Evolutionary conservation across 2,888 invertebrate species (phyloP).

Genomic region (Stegophylla sp.): DNA sequence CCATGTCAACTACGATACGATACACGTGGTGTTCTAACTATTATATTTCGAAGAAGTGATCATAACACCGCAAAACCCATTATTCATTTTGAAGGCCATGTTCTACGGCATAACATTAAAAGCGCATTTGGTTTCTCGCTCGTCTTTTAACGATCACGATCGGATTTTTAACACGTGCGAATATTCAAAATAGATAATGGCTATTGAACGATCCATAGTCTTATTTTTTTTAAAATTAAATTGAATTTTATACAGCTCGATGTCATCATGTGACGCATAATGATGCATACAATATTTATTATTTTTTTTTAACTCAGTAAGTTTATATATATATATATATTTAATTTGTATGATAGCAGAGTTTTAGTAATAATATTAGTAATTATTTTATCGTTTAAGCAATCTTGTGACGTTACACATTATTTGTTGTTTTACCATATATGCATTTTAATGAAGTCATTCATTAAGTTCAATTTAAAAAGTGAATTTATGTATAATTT

Average conservation of each 20-base stretch:
- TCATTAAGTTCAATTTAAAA: too few species aligned
- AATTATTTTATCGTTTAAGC: too few species aligned
- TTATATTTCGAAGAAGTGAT: neutral
- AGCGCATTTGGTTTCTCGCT: slow-evolving; percentile 1
- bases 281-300: too few species aligned
- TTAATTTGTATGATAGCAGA: too few species aligned
- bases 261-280: too few species aligned
- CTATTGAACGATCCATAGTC: neutral
- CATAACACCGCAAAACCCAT: neutral
- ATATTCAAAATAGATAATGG: neutral
- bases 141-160: neutral
- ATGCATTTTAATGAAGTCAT: too few species aligned
- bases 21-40: neutral
- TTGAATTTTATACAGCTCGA: neutral
- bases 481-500: too few species aligned
- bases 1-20: neutral
- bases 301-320: too few species aligned
- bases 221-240: neutral
- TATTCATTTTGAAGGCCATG: slow-evolving; percentile 10
- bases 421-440: too few species aligned
- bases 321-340: too few species aligned
- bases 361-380: too few species aligned
- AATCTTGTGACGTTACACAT: too few species aligned
- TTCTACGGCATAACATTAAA: neutral
- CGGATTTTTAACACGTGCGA: neutral